phyloP scores from a whole-genome alignment of 2,113 vertebrate genomes.

The Ophthalmolycus amberensis region DNA sequence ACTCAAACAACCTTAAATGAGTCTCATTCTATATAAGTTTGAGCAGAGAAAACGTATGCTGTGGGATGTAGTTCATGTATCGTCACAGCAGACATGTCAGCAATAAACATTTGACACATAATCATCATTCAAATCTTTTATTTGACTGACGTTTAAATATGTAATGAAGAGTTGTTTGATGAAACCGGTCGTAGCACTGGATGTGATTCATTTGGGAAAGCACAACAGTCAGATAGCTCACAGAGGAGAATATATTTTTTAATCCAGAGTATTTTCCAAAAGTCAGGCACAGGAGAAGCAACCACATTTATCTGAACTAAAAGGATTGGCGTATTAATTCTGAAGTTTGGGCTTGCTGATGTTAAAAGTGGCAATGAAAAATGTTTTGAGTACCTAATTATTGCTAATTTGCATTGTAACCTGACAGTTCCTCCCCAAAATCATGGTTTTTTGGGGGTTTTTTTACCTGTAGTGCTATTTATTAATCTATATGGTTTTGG shows the following conservation, averaged over 20 bases:
- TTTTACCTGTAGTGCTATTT: neutral
- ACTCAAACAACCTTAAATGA: neutral
- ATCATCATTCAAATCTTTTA: slow-evolving; percentile 4
- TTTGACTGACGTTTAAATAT: slow-evolving; percentile 14
- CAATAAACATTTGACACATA: slow-evolving; percentile 8
- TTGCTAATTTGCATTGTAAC: neutral
- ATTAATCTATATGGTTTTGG: neutral
- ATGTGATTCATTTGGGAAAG: slow-evolving; percentile 13
- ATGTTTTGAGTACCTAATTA: neutral
- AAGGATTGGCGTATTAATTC: neutral
- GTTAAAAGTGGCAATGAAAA: neutral
- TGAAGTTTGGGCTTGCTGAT: neutral
- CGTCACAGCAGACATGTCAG: neutral
- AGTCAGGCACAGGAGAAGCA: neutral
- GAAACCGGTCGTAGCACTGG: neutral
- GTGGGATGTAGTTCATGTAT: neutral
- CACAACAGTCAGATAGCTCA: slow-evolving; percentile 2
- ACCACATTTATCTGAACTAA: neutral
- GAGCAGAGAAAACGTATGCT: neutral
- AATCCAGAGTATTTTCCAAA: neutral
- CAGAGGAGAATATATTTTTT: slow-evolving; percentile 20
- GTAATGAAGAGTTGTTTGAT: slow-evolving; percentile 13
- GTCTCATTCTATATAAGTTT: neutral
- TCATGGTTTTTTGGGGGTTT: too few species aligned
- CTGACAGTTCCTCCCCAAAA: neutral